A percentile compares a stretch with the other conserved stretches of the same genome.
These are phyloP conservation scores for Ylistrum balloti DNA, from an alignment of 1,140 invertebrate genomes.

Conservation along the genomic window DNA sequence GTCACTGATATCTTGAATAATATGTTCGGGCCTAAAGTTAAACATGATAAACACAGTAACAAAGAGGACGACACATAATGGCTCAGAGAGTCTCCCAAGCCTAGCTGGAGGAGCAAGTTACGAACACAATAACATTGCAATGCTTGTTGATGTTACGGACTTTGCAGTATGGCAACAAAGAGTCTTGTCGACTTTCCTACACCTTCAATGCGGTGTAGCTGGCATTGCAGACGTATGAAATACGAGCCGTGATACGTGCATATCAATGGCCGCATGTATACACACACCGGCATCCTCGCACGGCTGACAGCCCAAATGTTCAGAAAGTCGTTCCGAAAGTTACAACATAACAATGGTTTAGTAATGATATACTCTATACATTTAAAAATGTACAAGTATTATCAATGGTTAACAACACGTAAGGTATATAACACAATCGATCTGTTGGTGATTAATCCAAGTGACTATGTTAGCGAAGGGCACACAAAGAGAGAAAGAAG, in stretches of 20 bases:
- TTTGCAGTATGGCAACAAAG: conserved; percentile 1
- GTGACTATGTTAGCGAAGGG: neutral
- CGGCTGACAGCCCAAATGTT: conserved; percentile 4
- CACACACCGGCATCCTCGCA: neutral
- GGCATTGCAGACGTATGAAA: neutral
- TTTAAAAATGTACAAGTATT: neutral
- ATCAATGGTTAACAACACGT: neutral
- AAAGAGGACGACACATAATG: too few species aligned
- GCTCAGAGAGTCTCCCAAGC: too few species aligned
- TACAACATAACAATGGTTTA: neutral
- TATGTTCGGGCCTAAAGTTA: too few species aligned
- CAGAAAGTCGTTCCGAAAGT: neutral
- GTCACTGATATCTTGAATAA: too few species aligned
- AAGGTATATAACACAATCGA: neutral
- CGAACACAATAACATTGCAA: neutral
- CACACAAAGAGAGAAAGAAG: conserved; percentile 24
- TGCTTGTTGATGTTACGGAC: neutral
- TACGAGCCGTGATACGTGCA: conserved; percentile 4
- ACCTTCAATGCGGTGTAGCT: neutral
- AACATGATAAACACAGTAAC: too few species aligned
- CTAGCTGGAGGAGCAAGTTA: too few species aligned
- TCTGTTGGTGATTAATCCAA: neutral
- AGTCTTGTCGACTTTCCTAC: neutral
- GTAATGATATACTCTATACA: too few species aligned
- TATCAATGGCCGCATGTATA: conserved; percentile 21